Base-by-base conservation (phyloP, 2,888 invertebrate genomes). In the Luperina testacea region DNA sequence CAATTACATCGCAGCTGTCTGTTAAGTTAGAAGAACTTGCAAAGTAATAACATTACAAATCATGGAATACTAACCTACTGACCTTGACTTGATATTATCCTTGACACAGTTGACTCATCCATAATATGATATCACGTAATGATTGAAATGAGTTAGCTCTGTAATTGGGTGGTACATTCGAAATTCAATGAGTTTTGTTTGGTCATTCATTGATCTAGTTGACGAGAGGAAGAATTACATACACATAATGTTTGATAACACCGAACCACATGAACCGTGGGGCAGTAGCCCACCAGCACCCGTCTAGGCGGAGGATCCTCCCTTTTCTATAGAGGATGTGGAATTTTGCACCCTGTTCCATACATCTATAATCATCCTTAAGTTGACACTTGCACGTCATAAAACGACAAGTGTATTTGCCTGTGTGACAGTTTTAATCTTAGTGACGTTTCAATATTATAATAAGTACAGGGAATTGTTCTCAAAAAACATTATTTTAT, bases 101-200 rank as follows among this genome's bases (percentile, higher is more conserved):
- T 81, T 84, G 80, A 74, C 73, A 57, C 9, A 8, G 8, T 48
- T 80, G 63, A 64, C 13, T 65, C 84, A 63, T 84, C 48, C 32
- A n/a, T n/a, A 67, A 51, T 53, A 11, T 38, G n/a, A 51, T 64
- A 57, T 63, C 2, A 42, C 63, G 84, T 68, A n/a, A 38, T 24
- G 3, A 80, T 59, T 32, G n/a, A 63, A 81, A 68, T 45, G n/a
- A 63, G 51, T 68, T 63, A 32, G 17, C 15, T 72, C 24, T 9
- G 45, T 57, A 65, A 51, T 27, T 59, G 65, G 7, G 3, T 7
- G 53, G 38, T 45, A 45, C 42, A 20, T 24, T 45, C 45, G 32
- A 53, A 67, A 51, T 59, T 59, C 27, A 45, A 32, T 24, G 17
- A n/a, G 9, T n/a, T 51, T 63, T 38, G 24, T 53, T n/a, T 53